Evolutionary conservation across 1,140 invertebrate species (phyloP), one percentile per base, ranked within the genome.

Genomic region (Latrodectus geometricus): DNA sequence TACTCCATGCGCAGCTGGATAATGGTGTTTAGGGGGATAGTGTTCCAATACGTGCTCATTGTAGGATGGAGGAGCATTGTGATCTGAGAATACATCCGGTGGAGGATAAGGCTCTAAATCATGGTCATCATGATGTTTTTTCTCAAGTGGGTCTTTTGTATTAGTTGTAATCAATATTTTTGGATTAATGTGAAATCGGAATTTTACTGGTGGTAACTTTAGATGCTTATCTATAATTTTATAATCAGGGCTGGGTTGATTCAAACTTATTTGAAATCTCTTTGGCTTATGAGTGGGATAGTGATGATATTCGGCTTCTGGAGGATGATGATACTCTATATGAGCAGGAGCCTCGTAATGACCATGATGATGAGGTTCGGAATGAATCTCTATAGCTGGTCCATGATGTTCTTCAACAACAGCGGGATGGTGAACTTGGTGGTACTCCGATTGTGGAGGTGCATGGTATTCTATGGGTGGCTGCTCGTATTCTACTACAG

Each of bases 161-260:
- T 87, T 87, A 54, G 49, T 87, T 5, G 79, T 83, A 8, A 87
- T 87, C n/a, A 65, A n/a, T 77, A 87, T 84, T 82, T 87, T 87
- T 8, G 86, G 86, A 54, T 87, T 87, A 15, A 87, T 87, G 79
- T 87, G 86, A 23, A 87, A 87, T 0, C 86, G 21, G 17, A 87
- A 87, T 49, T 84, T 87, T 48, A 87, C 86, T 9, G 86, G 70
- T 9, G 86, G 81, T n/a, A 87, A 21, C 11, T 82, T 82, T 48
- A 87, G 61, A 15, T 82, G 78, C 48, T 82, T 65, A 23, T 87
- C 86, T 8, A 87, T 50, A n/a, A 87, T 87, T 79, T 82, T 82
- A 21, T 49, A 66, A 35, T 87, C 79, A 12, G 86, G 86, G 12
- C 54, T 82, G 20, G 82, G 82, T 49, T 86, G 52, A n/a, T 73